These are phyloP conservation scores for Callinectes sapidus DNA, from an alignment of 2,888 invertebrate species.

Conservation along the genomic window DNA sequence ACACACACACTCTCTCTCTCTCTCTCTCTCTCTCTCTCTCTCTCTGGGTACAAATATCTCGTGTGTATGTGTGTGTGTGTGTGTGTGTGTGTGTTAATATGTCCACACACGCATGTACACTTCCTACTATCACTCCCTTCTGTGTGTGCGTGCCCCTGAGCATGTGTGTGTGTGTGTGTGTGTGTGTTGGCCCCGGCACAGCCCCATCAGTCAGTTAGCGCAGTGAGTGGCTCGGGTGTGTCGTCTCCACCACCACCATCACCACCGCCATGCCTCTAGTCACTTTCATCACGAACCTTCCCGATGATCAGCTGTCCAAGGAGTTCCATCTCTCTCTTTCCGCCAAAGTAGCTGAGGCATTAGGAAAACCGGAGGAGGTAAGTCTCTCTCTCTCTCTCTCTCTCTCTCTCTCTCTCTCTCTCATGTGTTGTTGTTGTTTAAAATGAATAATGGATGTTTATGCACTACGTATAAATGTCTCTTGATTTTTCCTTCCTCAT, in stretches of 20 bases:
- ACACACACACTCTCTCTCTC: too few species aligned
- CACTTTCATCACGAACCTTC: not conserved
- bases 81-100: too few species aligned
- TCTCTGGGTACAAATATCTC: not conserved
- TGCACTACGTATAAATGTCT: too few species aligned
- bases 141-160: not conserved
- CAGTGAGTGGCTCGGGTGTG: not conserved
- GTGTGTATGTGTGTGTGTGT: not conserved
- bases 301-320: not conserved
- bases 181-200: not conserved
- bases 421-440: not conserved
- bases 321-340: not conserved
- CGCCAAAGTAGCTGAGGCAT: not conserved
- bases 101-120: not conserved
- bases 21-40: too few species aligned
- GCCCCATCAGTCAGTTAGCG: not conserved
- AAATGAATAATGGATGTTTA: too few species aligned
- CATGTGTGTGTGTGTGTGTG: conserved; percentile 1
- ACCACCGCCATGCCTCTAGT: not conserved
- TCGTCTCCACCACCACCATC: not conserved
- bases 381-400: not conserved
- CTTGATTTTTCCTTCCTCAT: too few species aligned
- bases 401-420: too few species aligned
- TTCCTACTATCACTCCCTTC: not conserved
- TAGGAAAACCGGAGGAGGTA: not conserved